phyloP scores from a whole-genome alignment of 37 sponge, comb jelly and placozoan genomes.

The Ephydatia muelleri region DNA sequence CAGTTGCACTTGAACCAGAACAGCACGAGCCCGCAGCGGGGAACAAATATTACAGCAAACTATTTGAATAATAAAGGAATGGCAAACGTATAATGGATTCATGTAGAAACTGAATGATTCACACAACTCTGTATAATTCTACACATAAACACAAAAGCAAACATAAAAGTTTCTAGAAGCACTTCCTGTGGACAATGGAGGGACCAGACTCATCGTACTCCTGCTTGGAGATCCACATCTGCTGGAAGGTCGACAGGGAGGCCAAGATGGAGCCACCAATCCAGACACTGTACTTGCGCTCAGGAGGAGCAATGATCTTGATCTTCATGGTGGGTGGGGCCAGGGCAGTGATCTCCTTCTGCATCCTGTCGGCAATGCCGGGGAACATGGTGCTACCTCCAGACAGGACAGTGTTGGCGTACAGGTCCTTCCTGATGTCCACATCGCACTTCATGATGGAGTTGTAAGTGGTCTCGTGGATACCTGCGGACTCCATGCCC shows the following conservation, averaged over 20 bases:
- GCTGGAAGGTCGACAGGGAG: constrained; percentile 99
- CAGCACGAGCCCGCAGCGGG: no score
- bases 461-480: constrained; percentile 99
- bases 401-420: constrained; percentile 98
- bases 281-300: constrained; percentile 99
- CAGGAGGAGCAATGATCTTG: constrained; percentile 99
- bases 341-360: constrained; percentile 98
- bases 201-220: constrained; percentile 99
- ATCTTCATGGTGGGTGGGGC: constrained; percentile 99
- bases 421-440: constrained; percentile 99
- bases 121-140: no score
- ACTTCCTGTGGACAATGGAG: constrained; percentile 98
- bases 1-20: no score
- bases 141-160: no score
- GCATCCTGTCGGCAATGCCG: constrained; percentile 98
- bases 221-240: constrained; percentile 99
- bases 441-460: constrained; percentile 99
- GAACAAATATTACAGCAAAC: no score
- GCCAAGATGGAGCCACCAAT: constrained; percentile 99
- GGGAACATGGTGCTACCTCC: constrained; percentile 99
- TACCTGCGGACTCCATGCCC: constrained; percentile 98
- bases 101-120: no score
- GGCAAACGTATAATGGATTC: no score
- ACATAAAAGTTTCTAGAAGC: constrained; percentile 99
- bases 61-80: no score